Percentiles rank a stretch among this genome's conserved stretches.
Evolutionary conservation across 2,797 vertebrate genomes (phyloP).

Genomic region (Monodelphis domestica): DNA sequence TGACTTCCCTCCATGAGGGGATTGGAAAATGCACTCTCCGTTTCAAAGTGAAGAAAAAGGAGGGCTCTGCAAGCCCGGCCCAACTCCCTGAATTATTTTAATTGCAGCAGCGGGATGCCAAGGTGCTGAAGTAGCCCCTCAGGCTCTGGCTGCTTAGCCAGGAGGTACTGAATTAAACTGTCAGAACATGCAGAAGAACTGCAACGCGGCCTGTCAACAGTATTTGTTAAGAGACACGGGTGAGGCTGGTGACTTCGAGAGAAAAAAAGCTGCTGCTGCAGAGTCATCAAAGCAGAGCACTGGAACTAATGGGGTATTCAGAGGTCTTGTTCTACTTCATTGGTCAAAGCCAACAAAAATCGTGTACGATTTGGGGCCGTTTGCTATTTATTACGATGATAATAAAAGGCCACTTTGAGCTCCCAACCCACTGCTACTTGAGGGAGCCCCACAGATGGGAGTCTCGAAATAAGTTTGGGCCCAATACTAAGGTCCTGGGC

Average conservation of each 20-base stretch:
- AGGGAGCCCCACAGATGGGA: conserved; percentile 68
- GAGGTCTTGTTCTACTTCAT: conserved; percentile 89
- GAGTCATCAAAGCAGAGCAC: conserved; percentile 87
- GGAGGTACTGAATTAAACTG: conserved; percentile 91
- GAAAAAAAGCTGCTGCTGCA: conserved; percentile 86
- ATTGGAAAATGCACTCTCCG: conserved; percentile 76
- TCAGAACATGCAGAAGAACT: conserved; percentile 89
- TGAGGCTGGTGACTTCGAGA: conserved; percentile 86
- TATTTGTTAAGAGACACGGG: conserved; percentile 88
- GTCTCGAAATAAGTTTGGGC: conserved; percentile 46
- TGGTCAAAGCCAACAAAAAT: conserved; percentile 89
- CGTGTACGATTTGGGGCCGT: conserved; percentile 86
- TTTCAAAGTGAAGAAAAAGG: conserved; percentile 80
- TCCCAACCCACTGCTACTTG: conserved; percentile 79
- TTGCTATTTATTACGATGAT: conserved; percentile 87
- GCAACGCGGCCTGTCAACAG: conserved; percentile 86
- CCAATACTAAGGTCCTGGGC: background rate
- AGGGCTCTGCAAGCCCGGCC: conserved; percentile 85
- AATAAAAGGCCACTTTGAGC: conserved; percentile 86
- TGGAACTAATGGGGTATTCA: conserved; percentile 90
- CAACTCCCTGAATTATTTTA: conserved; percentile 94
- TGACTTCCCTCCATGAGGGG: conserved; percentile 73
- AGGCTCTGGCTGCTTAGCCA: conserved; percentile 88
- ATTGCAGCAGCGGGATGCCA: conserved; percentile 92
- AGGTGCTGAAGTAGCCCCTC: conserved; percentile 91